Conservation (phyloP, 2,797 vertebrate species). For the Oophaga sylvatica region DNA sequence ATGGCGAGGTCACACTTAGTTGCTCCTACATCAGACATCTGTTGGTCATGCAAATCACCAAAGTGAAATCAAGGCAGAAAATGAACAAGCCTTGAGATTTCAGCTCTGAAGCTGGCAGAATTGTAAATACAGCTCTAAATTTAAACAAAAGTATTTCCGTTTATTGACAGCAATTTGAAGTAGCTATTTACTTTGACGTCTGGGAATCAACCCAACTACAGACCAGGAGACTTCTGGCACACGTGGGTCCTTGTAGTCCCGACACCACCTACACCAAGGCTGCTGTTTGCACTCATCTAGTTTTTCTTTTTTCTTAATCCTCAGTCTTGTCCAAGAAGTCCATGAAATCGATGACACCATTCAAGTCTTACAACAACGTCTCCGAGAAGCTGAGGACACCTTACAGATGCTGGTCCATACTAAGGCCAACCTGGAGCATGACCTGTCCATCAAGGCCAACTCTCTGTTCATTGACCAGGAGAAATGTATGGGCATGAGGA, state of each 20-base stretch:
- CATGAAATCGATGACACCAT: constrained; percentile 88
- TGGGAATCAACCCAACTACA: no score
- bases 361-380: constrained; percentile 80
- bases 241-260: neutral
- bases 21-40: no score
- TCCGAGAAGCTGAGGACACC: constrained; percentile 83
- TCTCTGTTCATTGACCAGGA: constrained; percentile 93
- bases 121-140: no score
- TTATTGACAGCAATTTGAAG: no score
- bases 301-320: neutral
- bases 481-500: constrained; percentile 92
- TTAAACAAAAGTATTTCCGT: no score
- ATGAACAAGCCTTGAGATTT: no score
- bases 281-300: neutral
- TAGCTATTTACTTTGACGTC: no score
- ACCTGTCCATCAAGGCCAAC: constrained; percentile 90
- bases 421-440: constrained; percentile 86
- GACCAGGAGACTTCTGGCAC: neutral
- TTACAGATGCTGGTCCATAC: constrained; percentile 85
- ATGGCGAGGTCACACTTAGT: no score
- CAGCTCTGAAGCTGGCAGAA: no score
- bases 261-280: neutral
- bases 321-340: constrained; percentile 87
- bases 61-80: no score
- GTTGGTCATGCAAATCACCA: no score